These are phyloP conservation scores for Acestrorhynchus altus DNA, from an alignment of 2,797 vertebrate species.

Conservation along the genomic window DNA sequence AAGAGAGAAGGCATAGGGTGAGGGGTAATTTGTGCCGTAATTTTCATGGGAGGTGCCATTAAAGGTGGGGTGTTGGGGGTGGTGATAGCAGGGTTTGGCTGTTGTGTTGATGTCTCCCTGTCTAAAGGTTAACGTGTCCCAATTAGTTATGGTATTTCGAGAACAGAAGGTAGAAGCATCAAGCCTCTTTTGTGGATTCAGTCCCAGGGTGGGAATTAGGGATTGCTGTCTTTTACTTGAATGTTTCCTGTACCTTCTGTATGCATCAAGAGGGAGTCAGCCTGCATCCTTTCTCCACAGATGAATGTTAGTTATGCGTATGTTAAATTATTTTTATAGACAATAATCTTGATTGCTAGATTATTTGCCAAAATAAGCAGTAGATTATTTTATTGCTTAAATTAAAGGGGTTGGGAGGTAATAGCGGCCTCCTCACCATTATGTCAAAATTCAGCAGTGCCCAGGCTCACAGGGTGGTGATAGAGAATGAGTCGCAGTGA, in stretches of 20 bases:
- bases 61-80: conserved; percentile 3
- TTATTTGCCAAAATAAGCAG: background rate
- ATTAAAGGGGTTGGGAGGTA: background rate
- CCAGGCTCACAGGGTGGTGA: conserved; percentile 17
- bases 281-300: conserved; percentile 1
- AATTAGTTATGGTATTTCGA: conserved; percentile 34
- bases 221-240: conserved; percentile 16
- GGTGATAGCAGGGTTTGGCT: conserved; percentile 15
- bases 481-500: background rate
- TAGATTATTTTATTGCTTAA: too few relatives aligned
- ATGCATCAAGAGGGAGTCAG: background rate
- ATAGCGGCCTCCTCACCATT: background rate
- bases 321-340: too few relatives aligned
- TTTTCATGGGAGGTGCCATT: conserved; percentile 42
- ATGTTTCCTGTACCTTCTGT: conserved; percentile 23
- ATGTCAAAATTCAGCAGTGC: conserved; percentile 18
- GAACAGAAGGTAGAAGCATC: conserved; percentile 24
- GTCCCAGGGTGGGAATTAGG: conserved; percentile 10
- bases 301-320: conserved; percentile 35
- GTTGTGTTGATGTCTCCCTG: conserved; percentile 47
- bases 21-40: conserved; percentile 37
- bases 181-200: background rate
- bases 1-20: background rate
- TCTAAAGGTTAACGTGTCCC: conserved; percentile 49
- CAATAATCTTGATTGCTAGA: background rate